Evolutionary conservation across 1,140 invertebrate genomes (phyloP), one percentile per base, ranked within the genome.

Genomic region (Bombus waltoni): DNA sequence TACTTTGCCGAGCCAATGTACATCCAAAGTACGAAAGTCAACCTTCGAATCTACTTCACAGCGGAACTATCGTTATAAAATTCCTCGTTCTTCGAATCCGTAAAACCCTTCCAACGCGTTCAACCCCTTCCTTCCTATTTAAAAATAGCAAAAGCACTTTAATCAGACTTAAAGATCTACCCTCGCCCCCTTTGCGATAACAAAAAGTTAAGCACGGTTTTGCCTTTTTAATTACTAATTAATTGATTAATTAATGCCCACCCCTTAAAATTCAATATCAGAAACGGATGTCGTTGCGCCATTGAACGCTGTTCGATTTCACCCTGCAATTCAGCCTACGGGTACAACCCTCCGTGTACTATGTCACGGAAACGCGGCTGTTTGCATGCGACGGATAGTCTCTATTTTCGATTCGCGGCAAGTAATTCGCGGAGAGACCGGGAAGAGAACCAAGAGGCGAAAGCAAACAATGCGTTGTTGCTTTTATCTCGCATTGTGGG

Each of bases 401-500:
- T 15, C n/a, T n/a, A 25, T 10, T 73, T 65, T 59, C 72, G 28
- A 75, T 66, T 47, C 32, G n/a, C 35, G 35, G 15, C 11, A 15
- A 53, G 42, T 53, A 53, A 53, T 53, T 53, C 47, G 47, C 47
- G 47, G 6, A 18, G 18, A 53, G n/a, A 28, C 0, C 11, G 22
- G 28, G 13, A 77, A 38, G 53, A 9, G 73, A 25, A 76, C 35
- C 32, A 68, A 53, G 38, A 13, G 2, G 8, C 0, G 4, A 40
- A 13, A 28, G 35, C 32, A 40, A 76, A 83, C 74, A 83, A 83
- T 32, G 73, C 73, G n/a, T 42, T 76, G 82, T 53, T 70, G 72
- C 47, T 70, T 68, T 83, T 70, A 78, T 57, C 47, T 35, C 3
- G 22, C 42, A 2, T 25, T n/a, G 32, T 35, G 1, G 38, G 35